Conservation (phyloP, 2,797 vertebrate species). For the Micromesistius poutassou region DNA sequence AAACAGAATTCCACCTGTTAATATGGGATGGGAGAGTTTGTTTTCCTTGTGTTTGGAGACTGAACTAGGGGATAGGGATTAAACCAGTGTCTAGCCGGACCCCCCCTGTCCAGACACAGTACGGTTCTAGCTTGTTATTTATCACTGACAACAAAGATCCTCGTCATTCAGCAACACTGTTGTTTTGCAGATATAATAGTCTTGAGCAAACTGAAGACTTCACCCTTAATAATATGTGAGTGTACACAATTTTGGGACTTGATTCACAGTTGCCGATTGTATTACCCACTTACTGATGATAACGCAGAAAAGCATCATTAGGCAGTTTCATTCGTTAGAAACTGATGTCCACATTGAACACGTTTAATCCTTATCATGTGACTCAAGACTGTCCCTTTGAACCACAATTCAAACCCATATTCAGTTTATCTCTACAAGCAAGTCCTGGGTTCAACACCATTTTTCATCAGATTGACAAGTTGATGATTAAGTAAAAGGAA, state of each 20-base stretch:
- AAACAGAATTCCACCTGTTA: conserved; percentile 74
- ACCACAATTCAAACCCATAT: background rate
- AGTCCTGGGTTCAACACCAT: background rate
- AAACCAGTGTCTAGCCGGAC: background rate
- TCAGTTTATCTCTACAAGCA: background rate
- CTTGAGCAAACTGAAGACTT: background rate
- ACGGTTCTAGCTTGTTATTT: background rate
- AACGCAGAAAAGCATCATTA: background rate
- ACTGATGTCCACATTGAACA: background rate
- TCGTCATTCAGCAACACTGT: background rate
- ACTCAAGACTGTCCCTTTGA: background rate
- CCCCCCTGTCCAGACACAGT: background rate
- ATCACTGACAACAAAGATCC: background rate
- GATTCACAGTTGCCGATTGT: background rate
- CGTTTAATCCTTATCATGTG: background rate
- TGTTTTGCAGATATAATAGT: background rate
- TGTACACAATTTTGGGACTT: background rate
- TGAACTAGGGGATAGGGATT: conserved; percentile 48
- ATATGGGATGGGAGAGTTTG: conserved; percentile 45
- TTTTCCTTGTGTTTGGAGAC: conserved; percentile 57
- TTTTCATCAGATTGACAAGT: background rate
- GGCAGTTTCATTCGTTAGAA: background rate
- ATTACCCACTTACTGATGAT: background rate
- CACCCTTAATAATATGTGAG: background rate
- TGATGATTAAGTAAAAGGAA: background rate